phyloP scores from a whole-genome alignment of 2,888 invertebrate genomes.

The Parasteatoda lunata region DNA sequence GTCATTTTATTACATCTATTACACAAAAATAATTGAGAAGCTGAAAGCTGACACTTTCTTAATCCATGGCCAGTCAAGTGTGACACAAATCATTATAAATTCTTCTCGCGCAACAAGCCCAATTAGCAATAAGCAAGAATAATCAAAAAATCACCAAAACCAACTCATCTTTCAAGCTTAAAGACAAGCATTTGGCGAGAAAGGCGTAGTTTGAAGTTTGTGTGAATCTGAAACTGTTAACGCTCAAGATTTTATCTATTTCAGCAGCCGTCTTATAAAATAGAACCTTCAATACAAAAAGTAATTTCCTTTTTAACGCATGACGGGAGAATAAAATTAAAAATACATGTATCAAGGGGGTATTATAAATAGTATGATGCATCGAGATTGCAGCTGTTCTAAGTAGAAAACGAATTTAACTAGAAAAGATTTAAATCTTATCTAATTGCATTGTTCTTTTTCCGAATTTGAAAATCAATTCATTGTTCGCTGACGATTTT shows the following conservation, averaged over 20 bases:
- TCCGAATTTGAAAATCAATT: no score
- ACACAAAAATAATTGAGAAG: neutral
- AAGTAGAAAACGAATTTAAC: no score
- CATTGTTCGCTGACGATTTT: no score
- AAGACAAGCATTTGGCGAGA: neutral
- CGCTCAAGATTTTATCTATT: neutral
- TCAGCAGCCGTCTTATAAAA: no score
- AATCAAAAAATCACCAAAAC: neutral
- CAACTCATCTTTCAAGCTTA: neutral
- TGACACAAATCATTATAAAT: neutral
- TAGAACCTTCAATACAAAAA: no score
- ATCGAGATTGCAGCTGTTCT: no score
- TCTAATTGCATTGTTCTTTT: no score
- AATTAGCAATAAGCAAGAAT: constrained; percentile 16
- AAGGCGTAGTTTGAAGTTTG: neutral
- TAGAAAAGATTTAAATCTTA: no score
- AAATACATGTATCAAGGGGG: no score
- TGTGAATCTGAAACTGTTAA: neutral
- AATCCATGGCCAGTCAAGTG: neutral
- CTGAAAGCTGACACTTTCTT: neutral
- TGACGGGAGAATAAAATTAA: no score
- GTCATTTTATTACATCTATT: neutral
- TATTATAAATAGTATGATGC: no score
- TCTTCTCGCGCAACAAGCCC: constrained; percentile 13
- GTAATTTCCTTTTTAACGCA: no score